Percentiles rank a stretch among this genome's conserved stretches.
phyloP scores from a whole-genome alignment of 2,797 vertebrate genomes.

The Rhabdomys pumilio region DNA sequence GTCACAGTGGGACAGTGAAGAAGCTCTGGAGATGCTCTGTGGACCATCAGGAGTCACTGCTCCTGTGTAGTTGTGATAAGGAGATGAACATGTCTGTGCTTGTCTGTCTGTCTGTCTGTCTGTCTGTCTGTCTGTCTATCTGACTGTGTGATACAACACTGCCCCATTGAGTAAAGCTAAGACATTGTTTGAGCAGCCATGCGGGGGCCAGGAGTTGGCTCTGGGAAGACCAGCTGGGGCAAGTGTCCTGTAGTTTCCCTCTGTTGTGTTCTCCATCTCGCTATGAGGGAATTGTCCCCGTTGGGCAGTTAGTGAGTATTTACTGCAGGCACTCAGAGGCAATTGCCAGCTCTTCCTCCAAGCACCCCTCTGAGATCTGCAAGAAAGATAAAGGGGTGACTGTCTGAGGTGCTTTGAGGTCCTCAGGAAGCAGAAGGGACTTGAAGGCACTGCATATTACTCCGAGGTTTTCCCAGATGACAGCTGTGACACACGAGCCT shows the following conservation, averaged over 20 bases:
- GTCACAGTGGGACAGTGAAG: accelerated
- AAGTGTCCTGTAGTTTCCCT: not conserved
- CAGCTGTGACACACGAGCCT: not conserved
- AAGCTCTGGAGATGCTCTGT: not conserved
- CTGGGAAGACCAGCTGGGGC: slow-evolving; percentile 1
- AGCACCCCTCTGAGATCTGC: not conserved
- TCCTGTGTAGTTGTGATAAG: not conserved
- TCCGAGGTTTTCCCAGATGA: not conserved
- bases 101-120: not conserved
- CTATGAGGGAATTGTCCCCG: not conserved
- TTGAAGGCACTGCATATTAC: not conserved
- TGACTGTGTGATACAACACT: not conserved
- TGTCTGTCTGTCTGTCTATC: not conserved
- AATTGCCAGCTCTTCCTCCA: not conserved
- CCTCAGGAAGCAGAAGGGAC: slow-evolving; percentile 36
- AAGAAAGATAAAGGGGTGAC: not conserved
- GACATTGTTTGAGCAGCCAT: not conserved
- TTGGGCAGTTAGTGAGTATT: slow-evolving; percentile 45
- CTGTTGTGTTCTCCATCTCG: not conserved
- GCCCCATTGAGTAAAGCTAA: not conserved
- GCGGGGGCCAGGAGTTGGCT: not conserved
- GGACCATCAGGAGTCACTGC: accelerated
- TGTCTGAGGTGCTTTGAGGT: slow-evolving; percentile 49
- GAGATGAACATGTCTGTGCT: not conserved
- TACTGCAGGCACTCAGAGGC: not conserved